These are phyloP conservation scores for Melanotaenia parkinsoni DNA, from an alignment of 2,797 vertebrate species.

Conservation along the genomic window DNA sequence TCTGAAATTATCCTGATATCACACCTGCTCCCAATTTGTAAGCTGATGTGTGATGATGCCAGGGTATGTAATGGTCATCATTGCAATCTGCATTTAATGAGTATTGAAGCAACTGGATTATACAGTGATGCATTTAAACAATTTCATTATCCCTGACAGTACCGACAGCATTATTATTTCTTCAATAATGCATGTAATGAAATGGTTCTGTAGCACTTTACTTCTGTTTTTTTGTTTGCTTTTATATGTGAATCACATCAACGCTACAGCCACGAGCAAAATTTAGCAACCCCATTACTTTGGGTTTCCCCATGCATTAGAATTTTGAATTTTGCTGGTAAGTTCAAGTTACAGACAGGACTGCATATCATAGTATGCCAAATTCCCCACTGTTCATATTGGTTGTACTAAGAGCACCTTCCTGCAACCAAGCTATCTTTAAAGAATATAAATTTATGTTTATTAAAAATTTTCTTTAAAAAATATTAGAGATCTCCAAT, in stretches of 20 bases:
- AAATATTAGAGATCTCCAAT: not conserved
- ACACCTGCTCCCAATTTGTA: conserved; percentile 19
- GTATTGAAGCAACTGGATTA: conserved; percentile 3
- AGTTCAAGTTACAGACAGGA: not conserved
- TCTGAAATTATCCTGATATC: conserved; percentile 43
- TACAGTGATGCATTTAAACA: conserved; percentile 6
- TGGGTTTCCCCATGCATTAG: not conserved
- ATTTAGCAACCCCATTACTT: not conserved
- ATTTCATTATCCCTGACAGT: not conserved
- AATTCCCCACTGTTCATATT: not conserved
- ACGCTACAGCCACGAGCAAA: not conserved
- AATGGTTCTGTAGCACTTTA: not conserved
- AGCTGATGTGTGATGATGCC: conserved; percentile 30
- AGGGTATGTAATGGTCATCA: conserved; percentile 7
- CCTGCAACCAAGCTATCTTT: too few relatives aligned
- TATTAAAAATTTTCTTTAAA: too few relatives aligned
- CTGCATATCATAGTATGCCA: not conserved
- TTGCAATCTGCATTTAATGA: not conserved
- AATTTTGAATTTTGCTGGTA: too few relatives aligned
- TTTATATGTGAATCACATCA: not conserved
- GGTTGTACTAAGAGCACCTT: not conserved
- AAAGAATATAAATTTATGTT: too few relatives aligned
- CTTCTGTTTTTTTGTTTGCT: not conserved
- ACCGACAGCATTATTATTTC: not conserved
- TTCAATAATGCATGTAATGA: not conserved